Evolutionary conservation across 2,888 invertebrate species (phyloP), one percentile per base, ranked within the genome.

Genomic region (Junonia oenone): DNA sequence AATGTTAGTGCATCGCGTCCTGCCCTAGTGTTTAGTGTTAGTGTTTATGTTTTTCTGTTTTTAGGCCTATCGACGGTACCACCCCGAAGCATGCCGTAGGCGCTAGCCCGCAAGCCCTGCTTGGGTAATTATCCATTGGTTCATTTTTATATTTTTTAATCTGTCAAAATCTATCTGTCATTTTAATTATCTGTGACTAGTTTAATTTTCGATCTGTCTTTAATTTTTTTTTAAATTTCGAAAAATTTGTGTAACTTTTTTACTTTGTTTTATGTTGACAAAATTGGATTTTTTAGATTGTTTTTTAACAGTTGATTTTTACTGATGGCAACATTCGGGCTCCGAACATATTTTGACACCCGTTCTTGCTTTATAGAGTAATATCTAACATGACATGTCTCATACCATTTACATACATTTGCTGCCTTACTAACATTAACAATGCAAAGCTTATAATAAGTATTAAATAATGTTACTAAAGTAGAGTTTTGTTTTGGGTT

Each of bases 21-120:
- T 63, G 61, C 72, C 76, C 73, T 76, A 77, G 78, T 76, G 71
- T 76, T 78, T 83, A 80, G 85, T 76, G 71, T 82, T 82, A 81
- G 83, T 82, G 78, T 66, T 81, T 85, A 84, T 81, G 80, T 83
- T 84, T 91, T 80, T 88, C 82, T 87, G 83, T 87, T 93, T 93
- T 88, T 92, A 93, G 93, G 92, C 92, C 92, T 74, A 90, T 93
- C 92, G 93, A 91, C 75, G 89, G 88, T 75, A 85, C 87, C 66
- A 83, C 90, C 56, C 89, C 90, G 87, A 91, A 91, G 90, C 90
- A 89, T 88, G 91, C 90, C 65, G 89, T 90, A 88, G 89, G 86
- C 72, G 89, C 86, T 87, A 90, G 82, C 73, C 90, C 91, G 86
- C 92, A 92, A 91, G 78, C 90, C 83, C 83, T 87, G 81, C 91